Base-by-base conservation (phyloP, 2,888 invertebrate species). In the Thymelicus lineola region DNA sequence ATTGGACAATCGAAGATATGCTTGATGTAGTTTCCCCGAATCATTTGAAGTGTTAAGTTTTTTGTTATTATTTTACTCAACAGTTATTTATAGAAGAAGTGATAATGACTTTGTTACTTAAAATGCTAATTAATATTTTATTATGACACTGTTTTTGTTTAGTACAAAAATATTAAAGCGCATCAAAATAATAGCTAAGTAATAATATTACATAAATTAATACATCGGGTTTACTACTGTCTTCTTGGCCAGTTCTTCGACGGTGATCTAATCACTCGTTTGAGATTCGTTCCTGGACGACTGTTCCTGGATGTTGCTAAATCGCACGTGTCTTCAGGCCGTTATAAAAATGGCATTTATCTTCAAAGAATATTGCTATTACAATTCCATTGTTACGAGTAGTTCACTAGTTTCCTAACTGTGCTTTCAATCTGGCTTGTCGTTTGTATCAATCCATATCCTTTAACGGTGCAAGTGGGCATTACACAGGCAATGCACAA, bases 1-100 rank as follows among this genome's bases (percentile, higher is more conserved):
- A 71, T 72, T 71, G 61, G 58, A 62, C 50, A 59, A 59, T 59
- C 69, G 59, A 60, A 60, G 60, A 70, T 60, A 70, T 60, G 36
- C 20, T 9, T 53, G 46, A 53, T 65, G 38, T 20, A 28, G 50
- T 58, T 63, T n/a, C 63, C 63, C 58, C 50, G 59, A 64, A 59
- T 64, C 63, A 28, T 15, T 68, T 36, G 20, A 46, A 5, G 46
- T 46, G 58, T 57, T 38, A 42, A 55, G 28, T 17, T 57, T 65
- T 65, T 57, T 38, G 45, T 20, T 64, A 17, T 20, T 3, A 7
- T 50, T 53, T 53, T 53, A 17, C 6, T 20, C 20, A 53, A 53
- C 17, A 20, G 2, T 20, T 53, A 50, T 53, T 20, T 53, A 50
- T 53, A 12, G 3, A 6, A 20, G 9, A 53, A 53, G 12, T 3